A percentile compares a stretch with the other conserved stretches of the same genome.
These are phyloP conservation scores for Sylvia borin DNA, from an alignment of 2,797 vertebrate genomes.

Conservation along the genomic window DNA sequence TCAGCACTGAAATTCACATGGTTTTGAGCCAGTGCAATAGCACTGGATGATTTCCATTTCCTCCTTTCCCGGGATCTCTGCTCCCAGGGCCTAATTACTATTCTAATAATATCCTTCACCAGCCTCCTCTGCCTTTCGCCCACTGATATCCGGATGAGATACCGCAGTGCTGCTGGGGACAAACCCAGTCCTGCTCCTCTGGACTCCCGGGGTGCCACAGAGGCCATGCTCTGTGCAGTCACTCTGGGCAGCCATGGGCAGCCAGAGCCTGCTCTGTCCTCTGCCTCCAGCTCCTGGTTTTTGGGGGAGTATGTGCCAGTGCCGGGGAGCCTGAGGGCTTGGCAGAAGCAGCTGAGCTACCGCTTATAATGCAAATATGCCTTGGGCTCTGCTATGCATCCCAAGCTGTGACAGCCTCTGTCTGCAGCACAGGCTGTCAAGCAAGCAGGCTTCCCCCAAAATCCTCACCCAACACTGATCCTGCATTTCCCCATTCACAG, in stretches of 20 bases:
- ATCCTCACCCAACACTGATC: neutral
- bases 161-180: neutral
- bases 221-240: neutral
- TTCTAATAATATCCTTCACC: slow-evolving; percentile 34
- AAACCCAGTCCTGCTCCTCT: neutral
- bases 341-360: neutral
- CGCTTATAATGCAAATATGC: neutral
- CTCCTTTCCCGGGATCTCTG: neutral
- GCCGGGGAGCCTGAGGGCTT: neutral
- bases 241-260: neutral
- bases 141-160: neutral
- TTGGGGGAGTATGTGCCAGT: neutral
- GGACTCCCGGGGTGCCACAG: neutral
- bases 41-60: neutral
- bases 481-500: neutral
- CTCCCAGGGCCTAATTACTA: neutral
- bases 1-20: neutral
- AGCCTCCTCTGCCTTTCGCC: neutral
- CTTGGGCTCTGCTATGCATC: neutral
- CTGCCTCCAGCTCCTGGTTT: neutral
- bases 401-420: neutral
- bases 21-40: neutral
- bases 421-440: neutral
- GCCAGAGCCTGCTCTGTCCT: neutral
- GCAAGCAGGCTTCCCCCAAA: neutral